Evolutionary conservation across 2,797 vertebrate genomes (phyloP), one percentile per base, ranked within the genome.

Genomic region (Spinibarbus caldwelli): DNA sequence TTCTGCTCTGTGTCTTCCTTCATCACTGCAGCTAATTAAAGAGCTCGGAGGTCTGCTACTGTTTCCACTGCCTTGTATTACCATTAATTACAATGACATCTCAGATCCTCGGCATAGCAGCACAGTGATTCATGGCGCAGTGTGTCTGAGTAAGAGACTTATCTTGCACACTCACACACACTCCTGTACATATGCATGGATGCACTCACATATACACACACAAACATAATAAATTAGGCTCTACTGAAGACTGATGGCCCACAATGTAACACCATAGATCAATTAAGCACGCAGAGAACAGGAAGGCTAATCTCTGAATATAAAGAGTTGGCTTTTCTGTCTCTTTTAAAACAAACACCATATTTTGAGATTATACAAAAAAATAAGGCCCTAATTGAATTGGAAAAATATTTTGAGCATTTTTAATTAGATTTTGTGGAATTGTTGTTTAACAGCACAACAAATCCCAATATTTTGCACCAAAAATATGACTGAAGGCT

Each of bases 51-150:
- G 96, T 96, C 96, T 95, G 95, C 96, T 94, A 96, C 95, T 95
- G 96, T 96, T 96, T 95, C 95, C 95, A 95, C 96, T 96, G 95
- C 96, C 96, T 96, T 95, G 96, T 95, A 96, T 96, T 96, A 96
- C 96, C 95, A 96, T 96, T 97, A 97, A 97, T 97, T 96, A 96
- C 95, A 95, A 95, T 96, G 96, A 95, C 95, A 96, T 96, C 95
- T 96, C 96, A 94, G 95, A 96, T 95, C 96, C 95, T 95, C 95
- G 95, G 95, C 95, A 93, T 94, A 95, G 95, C 95, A 93, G 95
- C 93, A 77, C 93, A 88, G 94, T 96, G 96, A 96, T 96, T 97
- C 95, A 97, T 97, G 92, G 94, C 91, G 73, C 67, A 38, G 77
- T 7, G 72, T 96, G 93, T 94, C 92, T 93, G 88, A 95, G 94